Base-by-base conservation (phyloP, 2,888 invertebrate genomes). In the Scaptomyza polygonia region DNA sequence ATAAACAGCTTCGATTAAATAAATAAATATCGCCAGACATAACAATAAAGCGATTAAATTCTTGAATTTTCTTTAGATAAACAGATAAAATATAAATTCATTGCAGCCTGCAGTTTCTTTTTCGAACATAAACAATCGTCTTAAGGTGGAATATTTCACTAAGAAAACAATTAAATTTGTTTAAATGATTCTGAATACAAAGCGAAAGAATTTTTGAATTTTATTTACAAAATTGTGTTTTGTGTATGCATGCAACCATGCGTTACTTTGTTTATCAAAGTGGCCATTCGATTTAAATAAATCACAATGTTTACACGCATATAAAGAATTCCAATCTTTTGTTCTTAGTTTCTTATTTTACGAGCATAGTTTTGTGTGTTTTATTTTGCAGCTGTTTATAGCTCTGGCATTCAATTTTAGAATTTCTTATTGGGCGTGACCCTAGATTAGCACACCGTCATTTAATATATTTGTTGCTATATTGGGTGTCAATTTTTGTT, bases 301-400 rank as follows among this genome's bases (percentile, higher is more conserved):
- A 81, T 69, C 67, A 67, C 59, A 66, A 53, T 85, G 82, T 75
- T 75, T 79, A 67, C 67, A 51, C 66, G 52, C 53, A 48, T 45
- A 66, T 81, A 72, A 85, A 85, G 64, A 65, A 69, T 65, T 51
- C 44, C 27, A 29, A 66, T 64, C 67, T 74, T 48, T 72, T 81
- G 53, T 56, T 69, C 39, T 39, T 27, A 25, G 25, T 61, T 57
- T 42, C 69, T 2, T 58, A 64, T 56, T 77, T 67, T 61, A 67
- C 58, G 45, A 61, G 39, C 49, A 36, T 48, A 32, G 65, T 70
- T 75, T 48, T 40, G 45, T 44, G 56, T 56, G n/a, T 5, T 12
- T 51, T 25, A 11, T 32, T 51, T 56, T 40, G 58, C 21, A 53
- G 11, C 18, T 45, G 39, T 42, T 67, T 45, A 29, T n/a, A 18